phyloP scores from a whole-genome alignment of 2,113 vertebrate species.

The Ceratotherium simum region DNA sequence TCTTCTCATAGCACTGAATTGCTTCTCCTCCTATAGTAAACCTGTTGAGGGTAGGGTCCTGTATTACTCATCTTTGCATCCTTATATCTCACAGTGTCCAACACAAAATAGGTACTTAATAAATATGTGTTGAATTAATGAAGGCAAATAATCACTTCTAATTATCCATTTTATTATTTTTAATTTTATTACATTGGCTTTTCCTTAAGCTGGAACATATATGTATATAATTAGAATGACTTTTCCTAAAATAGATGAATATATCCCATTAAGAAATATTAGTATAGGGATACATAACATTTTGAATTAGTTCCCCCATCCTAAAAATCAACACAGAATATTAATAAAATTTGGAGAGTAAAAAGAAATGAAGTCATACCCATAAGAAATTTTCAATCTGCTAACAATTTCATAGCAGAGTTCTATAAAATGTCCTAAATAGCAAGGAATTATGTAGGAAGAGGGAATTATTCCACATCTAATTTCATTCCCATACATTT shows the following conservation, averaged over 20 bases:
- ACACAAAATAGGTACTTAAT: background rate
- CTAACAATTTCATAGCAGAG: background rate
- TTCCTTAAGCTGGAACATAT: background rate
- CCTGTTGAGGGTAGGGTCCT: background rate
- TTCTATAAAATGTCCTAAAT: slow-evolving; percentile 39
- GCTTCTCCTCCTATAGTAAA: background rate
- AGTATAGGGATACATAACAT: background rate
- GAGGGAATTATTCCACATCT: background rate
- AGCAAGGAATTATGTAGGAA: background rate
- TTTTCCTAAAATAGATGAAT: background rate
- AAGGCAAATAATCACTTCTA: background rate
- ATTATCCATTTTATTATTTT: slow-evolving; percentile 48
- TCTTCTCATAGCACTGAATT: background rate
- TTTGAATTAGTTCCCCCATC: background rate
- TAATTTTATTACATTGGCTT: slow-evolving; percentile 21
- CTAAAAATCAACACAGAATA: slow-evolving; percentile 61
- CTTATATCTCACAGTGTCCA: background rate
- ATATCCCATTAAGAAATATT: slow-evolving; percentile 4
- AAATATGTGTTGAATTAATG: background rate
- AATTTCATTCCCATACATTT: slow-evolving; percentile 11
- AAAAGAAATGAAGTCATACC: slow-evolving; percentile 41
- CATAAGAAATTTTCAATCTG: slow-evolving; percentile 24
- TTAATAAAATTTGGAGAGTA: background rate
- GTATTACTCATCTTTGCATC: background rate
- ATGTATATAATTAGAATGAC: background rate